Percentiles rank a stretch among this genome's conserved stretches.
Conservation (phyloP, 2,113 vertebrate species). For the Merops nubicus region DNA sequence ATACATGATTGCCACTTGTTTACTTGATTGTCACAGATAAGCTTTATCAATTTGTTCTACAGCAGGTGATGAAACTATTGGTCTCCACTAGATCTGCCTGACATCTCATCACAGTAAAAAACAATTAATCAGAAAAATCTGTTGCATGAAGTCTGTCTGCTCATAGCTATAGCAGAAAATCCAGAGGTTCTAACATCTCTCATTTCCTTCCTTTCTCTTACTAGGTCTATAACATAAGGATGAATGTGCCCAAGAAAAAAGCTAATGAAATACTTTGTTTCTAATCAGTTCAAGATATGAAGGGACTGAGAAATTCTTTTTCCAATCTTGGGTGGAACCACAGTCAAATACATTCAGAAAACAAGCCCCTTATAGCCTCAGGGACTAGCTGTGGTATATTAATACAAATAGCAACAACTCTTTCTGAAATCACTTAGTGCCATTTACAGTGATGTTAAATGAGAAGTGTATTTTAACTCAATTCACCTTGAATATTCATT, state of each 20-base stretch:
- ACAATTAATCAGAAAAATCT: neutral
- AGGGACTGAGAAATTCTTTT: neutral
- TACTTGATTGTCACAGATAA: neutral
- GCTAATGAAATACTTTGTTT: neutral
- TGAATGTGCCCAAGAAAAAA: neutral
- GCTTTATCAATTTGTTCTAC: neutral
- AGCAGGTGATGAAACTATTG: neutral
- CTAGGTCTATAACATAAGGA: neutral
- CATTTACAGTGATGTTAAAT: neutral
- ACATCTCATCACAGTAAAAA: neutral
- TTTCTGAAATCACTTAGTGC: neutral
- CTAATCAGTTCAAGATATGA: neutral
- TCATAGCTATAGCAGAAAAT: neutral
- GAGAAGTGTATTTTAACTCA: neutral
- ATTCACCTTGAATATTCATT: neutral
- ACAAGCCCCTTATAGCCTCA: neutral
- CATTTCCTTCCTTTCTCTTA: neutral
- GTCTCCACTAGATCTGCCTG: neutral
- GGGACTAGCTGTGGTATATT: neutral
- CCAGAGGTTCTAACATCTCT: neutral
- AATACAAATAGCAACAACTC: neutral
- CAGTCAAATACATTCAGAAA: neutral
- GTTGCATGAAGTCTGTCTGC: neutral
- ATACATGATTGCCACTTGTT: neutral
- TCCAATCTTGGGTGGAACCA: neutral